A percentile compares a stretch with the other conserved stretches of the same genome.
Evolutionary conservation across 2,113 vertebrate species (phyloP).

Genomic region (Rhinolophus ferrumequinum): DNA sequence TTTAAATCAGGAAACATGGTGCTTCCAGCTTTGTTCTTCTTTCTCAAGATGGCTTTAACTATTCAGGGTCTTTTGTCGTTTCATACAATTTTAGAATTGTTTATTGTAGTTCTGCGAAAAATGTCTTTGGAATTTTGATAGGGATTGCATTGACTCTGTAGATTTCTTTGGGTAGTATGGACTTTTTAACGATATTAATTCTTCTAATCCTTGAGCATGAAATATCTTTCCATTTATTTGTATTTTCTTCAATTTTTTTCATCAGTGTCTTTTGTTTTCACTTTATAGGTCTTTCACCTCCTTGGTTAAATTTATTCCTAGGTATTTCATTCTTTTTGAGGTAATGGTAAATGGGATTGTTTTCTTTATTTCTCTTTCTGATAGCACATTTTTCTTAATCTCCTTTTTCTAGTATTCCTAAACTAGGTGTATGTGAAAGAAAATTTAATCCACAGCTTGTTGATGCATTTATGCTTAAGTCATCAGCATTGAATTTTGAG

Average conservation of each 20-base stretch:
- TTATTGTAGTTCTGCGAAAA: not conserved
- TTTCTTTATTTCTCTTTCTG: not conserved
- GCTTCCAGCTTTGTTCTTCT: not conserved
- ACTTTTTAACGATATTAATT: not conserved
- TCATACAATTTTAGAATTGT: not conserved
- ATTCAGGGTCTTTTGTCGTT: too few relatives aligned
- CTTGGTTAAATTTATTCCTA: not conserved
- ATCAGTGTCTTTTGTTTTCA: not conserved
- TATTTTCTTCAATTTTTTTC: not conserved
- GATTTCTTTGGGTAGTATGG: not conserved
- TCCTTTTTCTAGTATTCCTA: conserved; percentile 22
- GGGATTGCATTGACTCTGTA: not conserved
- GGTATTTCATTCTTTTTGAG: not conserved
- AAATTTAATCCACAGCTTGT: conserved; percentile 26
- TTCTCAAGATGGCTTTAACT: not conserved
- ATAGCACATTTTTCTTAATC: not conserved
- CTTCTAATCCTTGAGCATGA: not conserved
- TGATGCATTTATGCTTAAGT: not conserved
- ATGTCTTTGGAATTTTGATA: not conserved
- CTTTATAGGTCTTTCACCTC: not conserved
- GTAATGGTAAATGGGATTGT: not conserved
- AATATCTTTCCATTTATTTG: not conserved
- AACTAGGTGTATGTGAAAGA: conserved; percentile 7
- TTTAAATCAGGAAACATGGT: not conserved
- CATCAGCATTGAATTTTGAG: conserved; percentile 39